phyloP scores from a whole-genome alignment of 2,797 vertebrate species.

The Squalus acanthias region DNA sequence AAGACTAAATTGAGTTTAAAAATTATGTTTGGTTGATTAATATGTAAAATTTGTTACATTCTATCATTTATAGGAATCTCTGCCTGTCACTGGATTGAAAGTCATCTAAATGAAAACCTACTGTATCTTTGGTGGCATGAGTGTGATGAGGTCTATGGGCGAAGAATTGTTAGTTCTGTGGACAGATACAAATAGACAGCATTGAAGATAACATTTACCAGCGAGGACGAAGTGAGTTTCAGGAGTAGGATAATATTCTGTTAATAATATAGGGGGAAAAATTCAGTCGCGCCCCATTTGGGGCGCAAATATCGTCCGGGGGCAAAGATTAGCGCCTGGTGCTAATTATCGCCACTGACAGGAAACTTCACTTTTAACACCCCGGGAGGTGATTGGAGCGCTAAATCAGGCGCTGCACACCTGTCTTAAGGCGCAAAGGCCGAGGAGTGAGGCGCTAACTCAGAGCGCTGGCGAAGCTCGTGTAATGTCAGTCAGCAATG shows the following conservation, averaged over 20 bases:
- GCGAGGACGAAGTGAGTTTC: slow-evolving; percentile 1
- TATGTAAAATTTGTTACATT: background rate
- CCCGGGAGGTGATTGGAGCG: no score
- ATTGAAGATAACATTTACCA: background rate
- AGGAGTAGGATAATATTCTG: background rate
- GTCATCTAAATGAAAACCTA: background rate
- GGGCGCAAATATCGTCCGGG: no score
- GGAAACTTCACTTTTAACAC: no score
- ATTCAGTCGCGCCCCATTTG: no score
- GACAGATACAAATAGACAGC: background rate
- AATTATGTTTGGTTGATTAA: background rate
- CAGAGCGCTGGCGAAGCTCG: no score
- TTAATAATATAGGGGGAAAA: background rate
- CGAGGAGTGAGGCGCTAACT: no score
- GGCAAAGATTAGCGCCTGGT: no score
- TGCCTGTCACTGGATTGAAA: background rate
- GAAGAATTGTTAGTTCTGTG: background rate
- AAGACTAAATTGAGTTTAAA: background rate
- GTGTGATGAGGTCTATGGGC: background rate
- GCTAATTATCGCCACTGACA: no score
- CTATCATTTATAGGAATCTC: background rate
- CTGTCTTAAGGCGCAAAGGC: no score
- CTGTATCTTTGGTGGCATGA: slow-evolving; percentile 7
- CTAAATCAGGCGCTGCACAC: no score
- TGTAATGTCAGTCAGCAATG: no score